phyloP scores from a whole-genome alignment of 2,888 invertebrate genomes.

The Cryptops parisi region DNA sequence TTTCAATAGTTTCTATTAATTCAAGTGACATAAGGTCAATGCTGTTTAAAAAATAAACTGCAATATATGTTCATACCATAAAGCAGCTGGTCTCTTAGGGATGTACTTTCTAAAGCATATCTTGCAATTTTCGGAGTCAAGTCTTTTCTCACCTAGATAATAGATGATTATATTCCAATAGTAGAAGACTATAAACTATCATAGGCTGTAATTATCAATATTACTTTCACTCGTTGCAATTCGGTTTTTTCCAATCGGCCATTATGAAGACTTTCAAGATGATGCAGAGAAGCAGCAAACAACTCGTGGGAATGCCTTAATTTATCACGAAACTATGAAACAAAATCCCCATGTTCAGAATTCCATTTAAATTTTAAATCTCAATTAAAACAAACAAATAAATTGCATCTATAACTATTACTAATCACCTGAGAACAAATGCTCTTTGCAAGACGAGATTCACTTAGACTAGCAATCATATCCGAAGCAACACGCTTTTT shows the following conservation, averaged over 20 bases:
- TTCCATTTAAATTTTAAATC: no score
- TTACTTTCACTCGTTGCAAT: slow-evolving; percentile 49
- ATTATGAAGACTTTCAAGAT: slow-evolving; percentile 52
- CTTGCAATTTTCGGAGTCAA: slow-evolving; percentile 67
- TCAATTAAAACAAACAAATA: no score
- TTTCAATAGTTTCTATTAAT: slow-evolving; percentile 7
- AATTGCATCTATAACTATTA: no score
- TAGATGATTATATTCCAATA: no score
- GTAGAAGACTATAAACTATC: no score
- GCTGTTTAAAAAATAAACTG: not conserved
- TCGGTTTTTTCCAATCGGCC: slow-evolving; percentile 63
- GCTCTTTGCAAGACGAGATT: slow-evolving; percentile 51
- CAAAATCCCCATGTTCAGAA: no score
- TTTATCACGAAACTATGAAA: slow-evolving; percentile 59
- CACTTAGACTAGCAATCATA: slow-evolving; percentile 53
- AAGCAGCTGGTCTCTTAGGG: slow-evolving; percentile 59
- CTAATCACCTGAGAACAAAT: slow-evolving; percentile 47
- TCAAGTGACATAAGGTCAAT: not conserved
- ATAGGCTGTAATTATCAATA: no score
- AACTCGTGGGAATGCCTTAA: slow-evolving; percentile 60
- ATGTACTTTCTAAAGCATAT: slow-evolving; percentile 65
- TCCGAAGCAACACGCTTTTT: slow-evolving; percentile 51
- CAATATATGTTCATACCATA: slow-evolving; percentile 38
- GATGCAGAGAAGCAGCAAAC: slow-evolving; percentile 54
- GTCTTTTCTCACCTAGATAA: slow-evolving; percentile 46